phyloP scores from a whole-genome alignment of 2,113 vertebrate species.

The Oncorhynchus nerka region DNA sequence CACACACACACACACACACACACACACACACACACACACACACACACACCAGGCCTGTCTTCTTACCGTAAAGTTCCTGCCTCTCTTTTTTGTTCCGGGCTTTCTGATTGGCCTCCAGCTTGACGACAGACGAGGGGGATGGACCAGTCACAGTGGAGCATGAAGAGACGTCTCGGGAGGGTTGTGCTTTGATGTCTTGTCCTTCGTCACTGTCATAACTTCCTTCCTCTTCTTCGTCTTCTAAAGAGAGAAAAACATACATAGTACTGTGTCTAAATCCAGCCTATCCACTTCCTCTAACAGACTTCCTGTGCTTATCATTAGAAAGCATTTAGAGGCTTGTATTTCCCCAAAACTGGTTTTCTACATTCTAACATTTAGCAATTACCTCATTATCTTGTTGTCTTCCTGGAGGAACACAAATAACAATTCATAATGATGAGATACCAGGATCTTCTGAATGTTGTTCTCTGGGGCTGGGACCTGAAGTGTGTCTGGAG shows the following conservation, averaged over 20 bases:
- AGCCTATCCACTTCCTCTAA: background rate
- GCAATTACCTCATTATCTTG: slow-evolving; percentile 48
- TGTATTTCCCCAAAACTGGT: background rate
- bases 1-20: no score
- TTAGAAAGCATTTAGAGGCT: slow-evolving; percentile 10
- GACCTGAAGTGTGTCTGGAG: slow-evolving; percentile 36
- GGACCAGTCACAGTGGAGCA: slow-evolving; percentile 77
- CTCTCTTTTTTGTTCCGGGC: slow-evolving; percentile 95
- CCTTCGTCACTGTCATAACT: slow-evolving; percentile 86
- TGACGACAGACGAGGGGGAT: slow-evolving; percentile 91
- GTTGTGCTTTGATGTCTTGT: slow-evolving; percentile 65
- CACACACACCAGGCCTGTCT: slow-evolving; percentile 20
- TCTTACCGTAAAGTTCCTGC: slow-evolving; percentile 88
- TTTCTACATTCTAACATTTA: slow-evolving; percentile 25
- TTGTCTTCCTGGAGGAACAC: slow-evolving; percentile 31
- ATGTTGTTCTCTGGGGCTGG: slow-evolving; percentile 47
- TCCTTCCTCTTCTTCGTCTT: slow-evolving; percentile 78
- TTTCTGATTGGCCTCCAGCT: slow-evolving; percentile 96
- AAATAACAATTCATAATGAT: slow-evolving; percentile 42
- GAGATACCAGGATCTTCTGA: slow-evolving; percentile 52
- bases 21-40: no score
- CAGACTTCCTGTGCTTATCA: slow-evolving; percentile 12
- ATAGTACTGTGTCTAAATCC: background rate
- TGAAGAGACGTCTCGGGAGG: slow-evolving; percentile 67
- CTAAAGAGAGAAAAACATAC: slow-evolving; percentile 39